Conservation (phyloP, 2,888 invertebrate species). For the Spialia ferax region DNA sequence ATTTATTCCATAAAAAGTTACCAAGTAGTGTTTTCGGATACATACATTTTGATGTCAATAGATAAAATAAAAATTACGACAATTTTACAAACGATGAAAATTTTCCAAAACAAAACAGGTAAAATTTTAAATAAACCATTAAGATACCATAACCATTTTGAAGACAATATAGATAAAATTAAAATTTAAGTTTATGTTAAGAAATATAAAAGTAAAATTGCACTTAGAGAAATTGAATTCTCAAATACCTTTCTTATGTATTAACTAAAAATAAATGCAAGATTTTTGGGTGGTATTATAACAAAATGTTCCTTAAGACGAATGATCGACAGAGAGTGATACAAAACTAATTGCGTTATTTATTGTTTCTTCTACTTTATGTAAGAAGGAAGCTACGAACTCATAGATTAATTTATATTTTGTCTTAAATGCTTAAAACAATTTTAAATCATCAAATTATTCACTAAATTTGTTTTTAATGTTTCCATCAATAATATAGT, state of each 20-base stretch:
- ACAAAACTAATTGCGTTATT: not conserved
- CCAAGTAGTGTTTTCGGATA: constrained; percentile 61
- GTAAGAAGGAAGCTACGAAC: too few relatives aligned
- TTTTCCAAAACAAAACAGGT: constrained; percentile 56
- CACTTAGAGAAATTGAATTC: constrained; percentile 70
- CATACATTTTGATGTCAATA: constrained; percentile 17
- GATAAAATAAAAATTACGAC: constrained; percentile 27
- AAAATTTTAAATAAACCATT: constrained; percentile 52
- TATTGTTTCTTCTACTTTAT: too few relatives aligned
- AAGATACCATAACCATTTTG: constrained; percentile 67
- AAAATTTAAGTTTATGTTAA: constrained; percentile 44
- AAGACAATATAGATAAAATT: constrained; percentile 49
- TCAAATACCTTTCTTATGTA: constrained; percentile 62
- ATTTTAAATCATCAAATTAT: too few relatives aligned
- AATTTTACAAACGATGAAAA: constrained; percentile 39
- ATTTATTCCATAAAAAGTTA: constrained; percentile 82
- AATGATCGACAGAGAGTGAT: constrained; percentile 35
- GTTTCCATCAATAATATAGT: too few relatives aligned
- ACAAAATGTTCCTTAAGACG: constrained; percentile 8
- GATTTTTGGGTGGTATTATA: constrained; percentile 79
- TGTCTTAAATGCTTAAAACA: too few relatives aligned
- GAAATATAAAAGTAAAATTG: constrained; percentile 71
- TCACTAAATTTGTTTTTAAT: too few relatives aligned
- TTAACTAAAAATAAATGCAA: constrained; percentile 76
- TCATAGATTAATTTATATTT: too few relatives aligned